Evolutionary conservation across 2,113 vertebrate genomes (phyloP).

Genomic region (Phalacrocorax aristotelis): DNA sequence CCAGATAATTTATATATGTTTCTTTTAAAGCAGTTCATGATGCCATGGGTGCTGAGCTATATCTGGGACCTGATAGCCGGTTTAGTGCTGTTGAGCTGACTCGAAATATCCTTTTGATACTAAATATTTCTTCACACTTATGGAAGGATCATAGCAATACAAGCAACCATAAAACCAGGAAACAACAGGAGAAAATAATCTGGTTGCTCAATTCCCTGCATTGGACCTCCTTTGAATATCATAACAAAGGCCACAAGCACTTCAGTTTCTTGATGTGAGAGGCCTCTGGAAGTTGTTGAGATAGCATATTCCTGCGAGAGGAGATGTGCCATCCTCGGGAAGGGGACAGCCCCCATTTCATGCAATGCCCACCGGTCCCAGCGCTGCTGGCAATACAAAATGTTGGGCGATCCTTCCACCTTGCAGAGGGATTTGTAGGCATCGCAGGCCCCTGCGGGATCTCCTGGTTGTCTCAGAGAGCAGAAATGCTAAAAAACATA

Average conservation of each 20-base stretch:
- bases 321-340: background rate
- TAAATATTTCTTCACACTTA: background rate
- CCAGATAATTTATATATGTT: background rate
- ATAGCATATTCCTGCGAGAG: fast-evolving
- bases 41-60: background rate
- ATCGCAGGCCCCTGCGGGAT: background rate
- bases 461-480: background rate
- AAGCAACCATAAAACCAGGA: background rate
- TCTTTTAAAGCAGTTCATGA: background rate
- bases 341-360: background rate
- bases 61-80: fast-evolving
- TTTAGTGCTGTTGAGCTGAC: background rate
- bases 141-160: background rate
- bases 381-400: background rate
- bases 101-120: background rate
- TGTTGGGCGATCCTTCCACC: background rate
- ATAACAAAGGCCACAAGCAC: background rate
- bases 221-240: background rate
- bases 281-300: background rate
- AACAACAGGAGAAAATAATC: background rate
- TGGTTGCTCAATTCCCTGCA: background rate
- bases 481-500: background rate
- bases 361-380: background rate
- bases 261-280: background rate
- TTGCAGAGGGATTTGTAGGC: background rate